Evolutionary conservation across 2,113 vertebrate genomes (phyloP), one percentile per base, ranked within the genome.

Genomic region (Gobio gobio): DNA sequence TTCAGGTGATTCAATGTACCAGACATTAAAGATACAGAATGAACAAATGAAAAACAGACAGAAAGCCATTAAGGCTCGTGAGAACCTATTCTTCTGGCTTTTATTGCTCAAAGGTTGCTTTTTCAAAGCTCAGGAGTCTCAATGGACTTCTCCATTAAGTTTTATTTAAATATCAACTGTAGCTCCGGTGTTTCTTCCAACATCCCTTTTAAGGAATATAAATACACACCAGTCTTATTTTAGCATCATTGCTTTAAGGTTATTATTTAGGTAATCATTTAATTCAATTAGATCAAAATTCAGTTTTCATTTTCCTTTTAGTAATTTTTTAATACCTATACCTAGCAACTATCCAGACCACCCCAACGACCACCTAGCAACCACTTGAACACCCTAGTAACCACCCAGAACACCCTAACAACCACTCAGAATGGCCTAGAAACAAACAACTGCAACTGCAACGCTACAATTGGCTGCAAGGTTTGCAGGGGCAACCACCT

Each of bases 41-140:
- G 26, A 63, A 56, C 70, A 85, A 40, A 70, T 82, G 40, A 76
- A 78, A 70, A 26, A 33, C 36, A 70, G 40, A 87, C 4, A 4
- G 8, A 84, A 84, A 58, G 8, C 56, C 36, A 70, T 77, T 74
- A 81, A 82, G 40, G 51, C 16, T 80, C 3, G 24, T 36, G 51
- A 75, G 26, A 22, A 87, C 4, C 10, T 22, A 24, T 18, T 64
- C 20, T 63, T 64, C 36, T 83, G 45, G 72, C 26, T 77, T 56
- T 58, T 36, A 40, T 77, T 77, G 75, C 33, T 68, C 66, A 68
- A 33, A 68, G 33, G 33, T 5, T 22, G 18, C 2, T 22, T 43
- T 70, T 20, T 70, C 33, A 70, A 70, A 22, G 33, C 33, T 68
- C 8, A 0, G 33, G 33, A 68, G 16, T 36, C 16, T 33, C 3